Evolutionary conservation across 2,797 vertebrate genomes (phyloP), one percentile per base, ranked within the genome.

Genomic region (Hydrolagus colliei): DNA sequence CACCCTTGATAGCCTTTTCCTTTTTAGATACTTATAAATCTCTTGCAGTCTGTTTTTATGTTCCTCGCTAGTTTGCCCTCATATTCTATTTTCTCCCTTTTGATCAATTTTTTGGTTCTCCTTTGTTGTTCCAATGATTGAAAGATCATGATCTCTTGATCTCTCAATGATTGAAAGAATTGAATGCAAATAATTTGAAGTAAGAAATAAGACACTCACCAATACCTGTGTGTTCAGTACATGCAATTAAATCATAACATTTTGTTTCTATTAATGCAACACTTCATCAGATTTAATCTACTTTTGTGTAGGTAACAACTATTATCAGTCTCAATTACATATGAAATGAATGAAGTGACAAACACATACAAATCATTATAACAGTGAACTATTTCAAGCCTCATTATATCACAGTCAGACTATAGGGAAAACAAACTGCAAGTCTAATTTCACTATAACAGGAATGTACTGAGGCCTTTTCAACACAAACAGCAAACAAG

Each of bases 381-480:
- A 27, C 35, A 5, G n/a, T 18, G 35, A 35, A 32, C 12, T 16
- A 67, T 18, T 67, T 65, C 79, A 84, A 71, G 16, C 16, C 41
- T 71, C 65, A 84, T 35, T 71, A 68, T 84, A 41, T 20, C 16
- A 71, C 65, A 68, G 16, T 67, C 7, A 10, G 10, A 71, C 2
- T 84, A 14, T 10, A 27, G 22, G 67, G 32, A 7, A 35, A 63
- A 82, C 59, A n/a, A 84, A 84, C 65, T 67, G 14, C 18, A 11
- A 11, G 14, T 20, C 35, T 41, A 82, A 84, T 18, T 35, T 84
- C 41, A 9, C 79, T 35, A 35, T 71, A 71, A 35, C 79, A 16
- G 62, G 78, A 80, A 65, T 80, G 62, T 84, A 65, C 16, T 35
- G 68, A 68, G 65, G 68, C 79, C 65, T 71, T 84, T 84, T 84